These are phyloP conservation scores for Leptosomus discolor DNA, from an alignment of 2,113 vertebrate genomes.

Conservation along the genomic window DNA sequence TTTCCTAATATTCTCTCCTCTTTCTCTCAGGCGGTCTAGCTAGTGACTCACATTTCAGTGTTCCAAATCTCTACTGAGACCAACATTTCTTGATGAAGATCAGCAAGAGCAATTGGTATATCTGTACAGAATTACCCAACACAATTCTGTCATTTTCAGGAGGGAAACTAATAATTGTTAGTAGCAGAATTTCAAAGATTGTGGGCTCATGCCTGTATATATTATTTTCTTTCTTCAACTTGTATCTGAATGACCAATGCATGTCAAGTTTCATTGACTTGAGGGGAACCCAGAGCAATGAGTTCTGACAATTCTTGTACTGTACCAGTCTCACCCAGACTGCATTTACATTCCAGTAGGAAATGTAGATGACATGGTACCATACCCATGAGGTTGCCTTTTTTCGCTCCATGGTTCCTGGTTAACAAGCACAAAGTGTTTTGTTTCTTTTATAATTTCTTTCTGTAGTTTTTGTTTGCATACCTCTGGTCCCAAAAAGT, in stretches of 20 bases:
- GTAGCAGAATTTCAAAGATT: neutral
- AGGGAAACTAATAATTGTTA: neutral
- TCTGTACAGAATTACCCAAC: neutral
- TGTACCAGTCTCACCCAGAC: neutral
- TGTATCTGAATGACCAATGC: neutral
- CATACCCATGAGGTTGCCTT: neutral
- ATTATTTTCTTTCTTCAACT: neutral
- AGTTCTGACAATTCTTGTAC: neutral
- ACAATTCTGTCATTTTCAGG: neutral
- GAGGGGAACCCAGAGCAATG: neutral
- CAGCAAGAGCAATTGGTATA: neutral
- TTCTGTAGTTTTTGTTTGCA: neutral
- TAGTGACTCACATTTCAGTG: neutral
- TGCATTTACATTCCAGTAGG: accelerated
- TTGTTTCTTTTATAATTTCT: neutral
- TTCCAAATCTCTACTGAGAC: neutral
- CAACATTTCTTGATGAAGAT: neutral
- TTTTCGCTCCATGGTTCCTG: neutral
- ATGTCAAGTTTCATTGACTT: neutral
- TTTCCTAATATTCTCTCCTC: neutral
- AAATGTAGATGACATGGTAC: neutral
- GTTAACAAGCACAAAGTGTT: neutral
- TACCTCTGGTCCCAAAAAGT: neutral
- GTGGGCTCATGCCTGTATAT: neutral
- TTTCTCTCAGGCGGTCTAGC: neutral